Conservation (phyloP, 2,113 vertebrate species). For the Spea bombifrons region DNA sequence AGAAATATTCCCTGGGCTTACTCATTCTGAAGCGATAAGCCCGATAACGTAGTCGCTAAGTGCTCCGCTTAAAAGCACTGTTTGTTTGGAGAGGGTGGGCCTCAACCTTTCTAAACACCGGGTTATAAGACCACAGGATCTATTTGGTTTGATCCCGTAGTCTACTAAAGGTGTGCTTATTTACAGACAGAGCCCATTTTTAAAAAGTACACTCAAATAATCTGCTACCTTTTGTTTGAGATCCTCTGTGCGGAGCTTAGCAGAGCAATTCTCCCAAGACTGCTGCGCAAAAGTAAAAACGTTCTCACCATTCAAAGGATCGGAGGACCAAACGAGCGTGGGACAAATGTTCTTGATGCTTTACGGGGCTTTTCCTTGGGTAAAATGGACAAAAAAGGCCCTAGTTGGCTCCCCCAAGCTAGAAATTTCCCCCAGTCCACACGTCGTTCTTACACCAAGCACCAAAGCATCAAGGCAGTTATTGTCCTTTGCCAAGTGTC, state of each 20-base stretch:
- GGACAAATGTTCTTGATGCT: too few relatives aligned
- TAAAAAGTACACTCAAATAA: slow-evolving; percentile 21
- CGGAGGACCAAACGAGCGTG: too few relatives aligned
- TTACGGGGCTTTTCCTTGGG: too few relatives aligned
- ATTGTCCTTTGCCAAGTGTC: too few relatives aligned
- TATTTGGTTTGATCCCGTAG: slow-evolving; percentile 8
- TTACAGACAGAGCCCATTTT: slow-evolving; percentile 29
- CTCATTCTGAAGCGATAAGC: neutral
- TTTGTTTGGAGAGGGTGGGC: slow-evolving; percentile 42
- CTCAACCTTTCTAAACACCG: neutral
- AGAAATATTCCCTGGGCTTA: neutral
- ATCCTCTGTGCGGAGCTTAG: slow-evolving; percentile 3
- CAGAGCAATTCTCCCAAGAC: slow-evolving; percentile 27
- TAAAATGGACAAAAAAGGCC: too few relatives aligned
- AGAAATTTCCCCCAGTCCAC: too few relatives aligned
- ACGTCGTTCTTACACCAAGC: too few relatives aligned
- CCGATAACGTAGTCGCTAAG: neutral
- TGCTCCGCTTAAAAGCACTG: neutral
- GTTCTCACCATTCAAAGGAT: slow-evolving; percentile 2
- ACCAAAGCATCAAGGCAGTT: too few relatives aligned
- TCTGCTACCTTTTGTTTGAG: slow-evolving; percentile 13
- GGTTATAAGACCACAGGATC: slow-evolving; percentile 32
- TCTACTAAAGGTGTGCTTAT: slow-evolving; percentile 39
- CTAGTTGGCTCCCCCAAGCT: too few relatives aligned
- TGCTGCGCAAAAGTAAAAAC: neutral